A percentile compares a stretch with the other conserved stretches of the same genome.
phyloP scores from a whole-genome alignment of 1,140 invertebrate genomes.

The Danaus plexippus region DNA sequence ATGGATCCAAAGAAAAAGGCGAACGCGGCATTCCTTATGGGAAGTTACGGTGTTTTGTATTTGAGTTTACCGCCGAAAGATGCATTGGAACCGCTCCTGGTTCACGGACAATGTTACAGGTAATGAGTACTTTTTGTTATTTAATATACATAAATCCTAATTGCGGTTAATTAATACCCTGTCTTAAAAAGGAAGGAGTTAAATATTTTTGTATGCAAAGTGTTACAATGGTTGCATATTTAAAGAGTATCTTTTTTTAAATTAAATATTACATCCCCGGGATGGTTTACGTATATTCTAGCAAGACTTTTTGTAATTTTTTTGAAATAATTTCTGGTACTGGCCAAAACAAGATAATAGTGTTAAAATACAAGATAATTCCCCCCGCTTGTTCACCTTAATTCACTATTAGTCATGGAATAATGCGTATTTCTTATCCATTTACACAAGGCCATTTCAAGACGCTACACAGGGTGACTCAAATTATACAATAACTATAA shows the following conservation, averaged over 20 bases:
- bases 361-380: too few species aligned
- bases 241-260: too few species aligned
- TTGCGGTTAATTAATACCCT: neutral
- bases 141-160: constrained; percentile 1
- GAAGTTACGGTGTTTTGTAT: constrained; percentile 91
- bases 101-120: constrained; percentile 74
- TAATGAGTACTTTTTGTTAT: constrained; percentile 19
- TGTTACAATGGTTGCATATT: too few species aligned
- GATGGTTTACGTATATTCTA: too few species aligned
- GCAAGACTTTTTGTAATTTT: too few species aligned
- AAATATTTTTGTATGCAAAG: neutral
- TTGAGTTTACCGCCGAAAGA: constrained; percentile 89
- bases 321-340: too few species aligned
- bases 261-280: too few species aligned
- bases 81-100: constrained; percentile 82
- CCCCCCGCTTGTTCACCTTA: too few species aligned
- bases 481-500: constrained; percentile 84
- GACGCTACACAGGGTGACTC: constrained; percentile 90
- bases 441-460: constrained; percentile 76
- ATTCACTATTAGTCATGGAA: neutral
- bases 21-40: constrained; percentile 89
- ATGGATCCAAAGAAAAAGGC: constrained; percentile 80
- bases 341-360: too few species aligned
- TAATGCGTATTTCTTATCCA: constrained; percentile 7
- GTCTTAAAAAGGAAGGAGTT: neutral